phyloP scores from a whole-genome alignment of 92 coral and sea anemone species.

The Actinernus sp. region DNA sequence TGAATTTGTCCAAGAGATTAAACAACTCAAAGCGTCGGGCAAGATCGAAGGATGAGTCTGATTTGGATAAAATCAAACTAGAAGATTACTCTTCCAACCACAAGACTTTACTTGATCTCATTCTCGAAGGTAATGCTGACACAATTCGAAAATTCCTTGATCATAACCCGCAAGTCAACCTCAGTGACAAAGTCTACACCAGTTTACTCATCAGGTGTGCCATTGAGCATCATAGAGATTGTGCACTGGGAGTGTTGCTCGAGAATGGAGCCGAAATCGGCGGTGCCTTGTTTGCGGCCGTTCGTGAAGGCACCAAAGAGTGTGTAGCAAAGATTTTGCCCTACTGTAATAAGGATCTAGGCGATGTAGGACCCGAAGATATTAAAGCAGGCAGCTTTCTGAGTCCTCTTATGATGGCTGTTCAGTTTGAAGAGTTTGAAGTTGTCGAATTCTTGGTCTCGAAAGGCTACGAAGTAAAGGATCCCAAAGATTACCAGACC shows the following conservation, averaged over 20 bases:
- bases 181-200: no score
- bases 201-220: constrained; percentile 15
- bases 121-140: background rate
- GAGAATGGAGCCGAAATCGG: constrained; percentile 58
- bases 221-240: constrained; percentile 15
- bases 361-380: constrained; percentile 59
- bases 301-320: constrained; percentile 51
- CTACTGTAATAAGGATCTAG: background rate
- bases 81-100: background rate
- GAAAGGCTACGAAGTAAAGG: constrained; percentile 35
- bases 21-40: no score
- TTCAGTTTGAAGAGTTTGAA: constrained; percentile 32
- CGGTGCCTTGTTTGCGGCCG: constrained; percentile 71
- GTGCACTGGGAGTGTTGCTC: constrained; percentile 15
- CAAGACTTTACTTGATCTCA: background rate
- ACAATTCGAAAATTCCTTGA: no score
- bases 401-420: constrained; percentile 58
- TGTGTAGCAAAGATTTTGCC: constrained; percentile 23
- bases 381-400: constrained; percentile 36
- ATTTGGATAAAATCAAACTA: background rate
- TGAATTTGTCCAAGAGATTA: no score
- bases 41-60: background rate
- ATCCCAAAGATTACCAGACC: no score
- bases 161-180: no score
- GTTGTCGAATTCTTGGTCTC: constrained; percentile 55